Evolutionary conservation across 2,888 invertebrate species (phyloP).

Genomic region (Drosophila macrothrix): DNA sequence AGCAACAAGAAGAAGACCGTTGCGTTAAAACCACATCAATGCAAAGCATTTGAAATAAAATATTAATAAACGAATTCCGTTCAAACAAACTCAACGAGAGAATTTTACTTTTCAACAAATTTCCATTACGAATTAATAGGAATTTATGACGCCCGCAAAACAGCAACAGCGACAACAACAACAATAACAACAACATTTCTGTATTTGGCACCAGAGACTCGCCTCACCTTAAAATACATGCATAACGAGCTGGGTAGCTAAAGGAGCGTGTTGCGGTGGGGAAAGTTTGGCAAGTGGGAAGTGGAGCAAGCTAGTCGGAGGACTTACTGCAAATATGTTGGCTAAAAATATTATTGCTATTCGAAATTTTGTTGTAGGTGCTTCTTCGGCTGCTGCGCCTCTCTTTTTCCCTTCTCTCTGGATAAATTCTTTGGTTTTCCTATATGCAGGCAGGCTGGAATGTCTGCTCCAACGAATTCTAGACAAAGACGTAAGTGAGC

Average conservation of each 20-base stretch:
- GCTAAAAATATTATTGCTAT: constrained; percentile 78
- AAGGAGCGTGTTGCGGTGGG: not conserved
- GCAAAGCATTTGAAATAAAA: constrained; percentile 61
- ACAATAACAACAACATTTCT: not conserved
- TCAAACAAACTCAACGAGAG: constrained; percentile 24
- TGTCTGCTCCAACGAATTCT: constrained; percentile 25
- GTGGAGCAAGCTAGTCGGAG: constrained; percentile 3
- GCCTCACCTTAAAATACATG: constrained; percentile 36
- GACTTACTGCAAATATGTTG: constrained; percentile 51
- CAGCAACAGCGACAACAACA: not conserved
- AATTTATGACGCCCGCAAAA: constrained; percentile 68
- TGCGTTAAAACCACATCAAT: constrained; percentile 21
- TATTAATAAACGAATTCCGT: constrained; percentile 69
- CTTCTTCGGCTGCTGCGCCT: constrained; percentile 16
- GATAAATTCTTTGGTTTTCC: constrained; percentile 47
- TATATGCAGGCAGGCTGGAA: constrained; percentile 44
- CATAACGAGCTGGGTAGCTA: not conserved
- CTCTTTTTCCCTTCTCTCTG: constrained; percentile 1
- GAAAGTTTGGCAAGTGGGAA: not conserved
- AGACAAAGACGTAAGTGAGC: constrained; percentile 1
- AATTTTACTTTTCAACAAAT: constrained; percentile 61
- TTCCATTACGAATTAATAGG: constrained; percentile 78
- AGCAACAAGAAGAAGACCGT: not conserved
- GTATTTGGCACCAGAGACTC: constrained; percentile 19
- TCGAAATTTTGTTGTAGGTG: constrained; percentile 66